Evolutionary conservation across 2,888 invertebrate genomes (phyloP), one percentile per base, ranked within the genome.

Genomic region (Diloba caeruleocephala): DNA sequence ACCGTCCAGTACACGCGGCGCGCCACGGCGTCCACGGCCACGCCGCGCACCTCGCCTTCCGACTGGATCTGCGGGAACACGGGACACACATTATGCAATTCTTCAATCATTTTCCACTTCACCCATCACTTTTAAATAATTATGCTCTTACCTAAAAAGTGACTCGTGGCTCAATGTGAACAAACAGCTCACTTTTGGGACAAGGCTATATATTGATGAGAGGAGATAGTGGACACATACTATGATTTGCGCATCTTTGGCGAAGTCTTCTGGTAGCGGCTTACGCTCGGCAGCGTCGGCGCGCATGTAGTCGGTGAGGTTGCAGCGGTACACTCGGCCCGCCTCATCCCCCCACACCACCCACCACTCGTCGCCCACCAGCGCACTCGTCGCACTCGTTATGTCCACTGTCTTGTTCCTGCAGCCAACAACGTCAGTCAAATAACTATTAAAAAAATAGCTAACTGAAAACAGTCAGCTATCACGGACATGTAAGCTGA

Each of bases 11-110:
- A 97, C 49, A 97, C 88, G 69, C 95, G 94, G 56, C 93, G 90
- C 0, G 95, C 94, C 10, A 95, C 88, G 95, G 96, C 95, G 88
- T 97, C 97, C 29, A 97, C 77, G 6, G 97, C 96, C 42, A 97
- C 89, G 31, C 97, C 97, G 76, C 96, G 95, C 0, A 97, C 96
- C 64, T 95, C 94, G 45, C 94, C 94, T 37, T 95, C 84, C 43
- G 94, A 94, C 8, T 88, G 91, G 26, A 95, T 86, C 94, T 94
- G 55, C 13, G 9, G 14, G 25, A 33, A 21, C 14, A 26, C 48
- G 10, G 21, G 6, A 21, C 21, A 21, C 3, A 7, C 21, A 21
- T 17, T 17, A 17, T 17, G 17, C 5, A 17, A 17, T 3, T n/a
- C n/a, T n/a, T n/a, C n/a, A n/a, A n/a, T n/a, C n/a, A n/a, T n/a